Conservation (phyloP, 2,113 vertebrate species). For the Cyprinodon tularosa region DNA sequence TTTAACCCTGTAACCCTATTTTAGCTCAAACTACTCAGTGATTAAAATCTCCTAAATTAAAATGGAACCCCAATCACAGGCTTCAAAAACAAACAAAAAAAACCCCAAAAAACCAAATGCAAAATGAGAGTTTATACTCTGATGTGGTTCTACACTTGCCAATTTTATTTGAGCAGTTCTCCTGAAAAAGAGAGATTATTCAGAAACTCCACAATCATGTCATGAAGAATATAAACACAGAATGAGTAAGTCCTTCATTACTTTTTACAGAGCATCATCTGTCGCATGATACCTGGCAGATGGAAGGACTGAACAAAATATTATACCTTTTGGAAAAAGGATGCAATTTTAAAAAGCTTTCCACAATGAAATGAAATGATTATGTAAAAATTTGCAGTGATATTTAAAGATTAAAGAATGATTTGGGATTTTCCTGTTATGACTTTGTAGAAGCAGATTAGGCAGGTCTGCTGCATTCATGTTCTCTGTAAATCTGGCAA, state of each 20-base stretch:
- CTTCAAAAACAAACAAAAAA: background rate
- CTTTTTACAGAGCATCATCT: slow-evolving; percentile 32
- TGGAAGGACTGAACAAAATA: background rate
- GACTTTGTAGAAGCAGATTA: slow-evolving; percentile 20
- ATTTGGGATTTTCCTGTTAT: slow-evolving; percentile 25
- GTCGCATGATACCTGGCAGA: slow-evolving; percentile 1
- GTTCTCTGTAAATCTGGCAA: too few species aligned
- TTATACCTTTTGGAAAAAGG: background rate
- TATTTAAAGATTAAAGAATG: slow-evolving; percentile 16
- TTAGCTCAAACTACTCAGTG: too few species aligned
- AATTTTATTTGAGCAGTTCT: slow-evolving; percentile 14
- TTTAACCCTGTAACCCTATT: too few species aligned
- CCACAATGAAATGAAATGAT: slow-evolving; percentile 24
- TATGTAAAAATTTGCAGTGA: slow-evolving; percentile 26
- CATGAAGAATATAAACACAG: slow-evolving; percentile 33
- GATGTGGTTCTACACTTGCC: background rate
- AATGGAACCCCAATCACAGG: background rate
- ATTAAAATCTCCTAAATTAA: too few species aligned
- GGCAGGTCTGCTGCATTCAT: too few species aligned
- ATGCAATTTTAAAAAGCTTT: slow-evolving; percentile 18
- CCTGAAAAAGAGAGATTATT: slow-evolving; percentile 48
- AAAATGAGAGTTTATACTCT: background rate
- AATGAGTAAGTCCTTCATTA: background rate
- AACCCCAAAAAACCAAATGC: too few species aligned
- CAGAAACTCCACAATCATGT: slow-evolving; percentile 45